These are phyloP conservation scores for Panthera leo DNA, from an alignment of 2,113 vertebrate species.

Conservation along the genomic window DNA sequence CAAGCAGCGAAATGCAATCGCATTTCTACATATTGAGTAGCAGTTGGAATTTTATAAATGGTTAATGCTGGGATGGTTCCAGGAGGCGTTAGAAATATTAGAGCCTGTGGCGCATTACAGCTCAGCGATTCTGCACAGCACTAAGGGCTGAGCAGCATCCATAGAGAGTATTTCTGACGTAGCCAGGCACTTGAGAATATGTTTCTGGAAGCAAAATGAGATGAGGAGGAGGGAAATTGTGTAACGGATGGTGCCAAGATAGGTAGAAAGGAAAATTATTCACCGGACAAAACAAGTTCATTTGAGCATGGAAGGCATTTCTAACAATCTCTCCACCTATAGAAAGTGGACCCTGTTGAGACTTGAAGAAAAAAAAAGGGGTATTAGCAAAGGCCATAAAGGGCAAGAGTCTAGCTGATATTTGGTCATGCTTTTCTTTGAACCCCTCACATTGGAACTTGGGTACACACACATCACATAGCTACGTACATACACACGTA, in stretches of 20 bases:
- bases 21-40: slow-evolving; percentile 82
- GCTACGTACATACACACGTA: background rate
- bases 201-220: slow-evolving; percentile 61
- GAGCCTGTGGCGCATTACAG: slow-evolving; percentile 22
- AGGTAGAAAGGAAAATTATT: slow-evolving; percentile 38
- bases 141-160: slow-evolving; percentile 21
- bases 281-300: background rate
- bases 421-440: background rate
- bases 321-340: background rate
- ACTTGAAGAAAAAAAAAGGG: background rate
- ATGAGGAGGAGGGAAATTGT: slow-evolving; percentile 63
- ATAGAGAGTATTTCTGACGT: background rate
- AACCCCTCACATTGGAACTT: background rate
- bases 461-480: background rate
- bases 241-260: slow-evolving; percentile 26
- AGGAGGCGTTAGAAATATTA: slow-evolving; percentile 70
- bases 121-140: slow-evolving; percentile 71
- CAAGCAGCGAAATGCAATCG: slow-evolving; percentile 63
- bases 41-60: slow-evolving; percentile 84
- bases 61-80: slow-evolving; percentile 84
- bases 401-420: background rate
- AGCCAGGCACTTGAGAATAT: slow-evolving; percentile 31
- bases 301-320: background rate
- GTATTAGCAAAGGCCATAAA: background rate
- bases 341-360: background rate